phyloP scores from a whole-genome alignment of 2,113 vertebrate species.

The Pionites leucogaster region DNA sequence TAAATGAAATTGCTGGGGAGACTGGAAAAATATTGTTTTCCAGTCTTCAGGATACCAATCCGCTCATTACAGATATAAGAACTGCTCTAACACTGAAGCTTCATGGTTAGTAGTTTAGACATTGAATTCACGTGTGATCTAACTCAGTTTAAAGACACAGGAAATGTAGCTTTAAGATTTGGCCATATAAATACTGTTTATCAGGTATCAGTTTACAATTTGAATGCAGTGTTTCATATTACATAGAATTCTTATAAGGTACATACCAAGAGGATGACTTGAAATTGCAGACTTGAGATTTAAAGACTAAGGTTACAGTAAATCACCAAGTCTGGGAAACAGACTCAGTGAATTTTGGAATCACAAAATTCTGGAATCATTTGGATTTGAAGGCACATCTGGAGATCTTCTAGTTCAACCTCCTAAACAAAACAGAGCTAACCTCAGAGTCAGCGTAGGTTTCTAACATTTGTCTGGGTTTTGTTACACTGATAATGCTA shows the following conservation, averaged over 20 bases:
- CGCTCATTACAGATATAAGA: neutral
- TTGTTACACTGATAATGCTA: neutral
- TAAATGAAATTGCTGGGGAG: neutral
- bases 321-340: neutral
- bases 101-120: neutral
- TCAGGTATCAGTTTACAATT: neutral
- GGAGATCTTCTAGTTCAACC: neutral
- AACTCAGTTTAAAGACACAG: neutral
- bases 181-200: neutral
- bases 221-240: neutral
- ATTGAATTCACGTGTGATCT: neutral
- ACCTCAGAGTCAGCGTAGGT: neutral
- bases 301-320: neutral
- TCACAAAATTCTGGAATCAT: neutral
- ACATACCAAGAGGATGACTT: neutral
- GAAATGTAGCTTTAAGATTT: neutral
- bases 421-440: neutral
- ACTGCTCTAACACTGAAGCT: neutral
- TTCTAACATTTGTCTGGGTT: neutral
- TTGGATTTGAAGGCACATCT: neutral
- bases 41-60: neutral
- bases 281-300: neutral
- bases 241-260: neutral
- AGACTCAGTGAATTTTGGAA: neutral
- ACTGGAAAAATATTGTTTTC: neutral